Conservation (phyloP, 2,797 vertebrate genomes). For the Lagodon rhomboides region DNA sequence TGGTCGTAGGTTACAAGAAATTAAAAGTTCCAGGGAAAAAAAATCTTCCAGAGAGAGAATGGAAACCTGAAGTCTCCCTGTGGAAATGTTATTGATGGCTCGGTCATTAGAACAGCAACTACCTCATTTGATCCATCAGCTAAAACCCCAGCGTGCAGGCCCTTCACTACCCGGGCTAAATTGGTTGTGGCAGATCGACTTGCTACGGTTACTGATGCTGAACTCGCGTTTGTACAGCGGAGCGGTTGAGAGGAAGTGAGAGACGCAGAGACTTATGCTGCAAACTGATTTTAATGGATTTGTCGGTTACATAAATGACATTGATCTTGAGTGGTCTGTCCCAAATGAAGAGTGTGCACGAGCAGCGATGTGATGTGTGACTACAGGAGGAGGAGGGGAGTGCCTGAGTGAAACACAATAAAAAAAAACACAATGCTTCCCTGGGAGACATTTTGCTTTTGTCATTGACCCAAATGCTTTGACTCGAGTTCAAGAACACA, state of each 20-base stretch:
- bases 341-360: constrained; percentile 10
- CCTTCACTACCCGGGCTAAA: constrained; percentile 21
- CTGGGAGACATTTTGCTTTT: neutral
- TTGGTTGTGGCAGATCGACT: constrained; percentile 43
- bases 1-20: constrained; percentile 24
- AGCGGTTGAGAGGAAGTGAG: constrained; percentile 34
- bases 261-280: constrained; percentile 21
- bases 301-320: constrained; percentile 53
- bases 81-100: constrained; percentile 41
- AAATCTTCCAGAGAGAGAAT: constrained; percentile 12
- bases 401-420: neutral
- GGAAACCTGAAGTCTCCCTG: constrained; percentile 12
- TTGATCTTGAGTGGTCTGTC: constrained; percentile 13
- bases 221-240: constrained; percentile 25
- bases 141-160: constrained; percentile 6
- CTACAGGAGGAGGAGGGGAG: neutral
- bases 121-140: constrained; percentile 41
- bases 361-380: constrained; percentile 16
- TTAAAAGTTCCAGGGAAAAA: constrained; percentile 21
- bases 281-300: constrained; percentile 67
- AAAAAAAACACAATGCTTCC: neutral
- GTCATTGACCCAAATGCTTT: neutral
- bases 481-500: constrained; percentile 14
- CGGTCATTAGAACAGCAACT: constrained; percentile 17
- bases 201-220: constrained; percentile 3